Conservation (phyloP, 2,113 vertebrate species). For the Emberiza fucata region DNA sequence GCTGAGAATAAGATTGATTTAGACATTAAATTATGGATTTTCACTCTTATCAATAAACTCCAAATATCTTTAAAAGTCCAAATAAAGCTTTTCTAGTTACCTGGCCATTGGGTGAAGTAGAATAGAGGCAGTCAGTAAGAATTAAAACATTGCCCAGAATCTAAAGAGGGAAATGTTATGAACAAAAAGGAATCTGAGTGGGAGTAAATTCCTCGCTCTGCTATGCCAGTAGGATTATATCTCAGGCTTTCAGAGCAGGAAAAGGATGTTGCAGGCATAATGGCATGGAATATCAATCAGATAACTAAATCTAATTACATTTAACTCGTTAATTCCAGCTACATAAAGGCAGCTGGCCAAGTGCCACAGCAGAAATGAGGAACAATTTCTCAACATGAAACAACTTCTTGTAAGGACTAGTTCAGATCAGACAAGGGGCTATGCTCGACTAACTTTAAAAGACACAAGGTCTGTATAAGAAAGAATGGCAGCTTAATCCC, state of each 20-base stretch:
- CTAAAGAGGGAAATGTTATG: neutral
- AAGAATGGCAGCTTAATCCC: neutral
- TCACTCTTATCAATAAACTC: neutral
- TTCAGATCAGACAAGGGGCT: neutral
- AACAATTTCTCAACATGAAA: neutral
- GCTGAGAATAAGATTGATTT: rapidly evolving
- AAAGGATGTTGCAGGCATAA: constrained; percentile 44
- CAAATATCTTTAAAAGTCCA: neutral
- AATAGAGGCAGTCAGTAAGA: neutral
- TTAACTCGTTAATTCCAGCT: neutral
- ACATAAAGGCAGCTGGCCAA: neutral
- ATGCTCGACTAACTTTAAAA: neutral
- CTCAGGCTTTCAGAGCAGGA: constrained; percentile 20
- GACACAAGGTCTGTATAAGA: neutral
- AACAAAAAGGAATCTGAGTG: constrained; percentile 23
- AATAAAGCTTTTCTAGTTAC: neutral
- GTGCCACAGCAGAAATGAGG: neutral
- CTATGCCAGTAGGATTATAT: neutral
- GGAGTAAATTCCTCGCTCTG: neutral
- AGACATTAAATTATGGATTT: neutral
- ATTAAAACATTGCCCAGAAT: neutral
- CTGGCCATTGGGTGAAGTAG: neutral
- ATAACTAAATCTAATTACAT: constrained; percentile 10
- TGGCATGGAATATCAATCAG: constrained; percentile 24
- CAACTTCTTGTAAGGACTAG: neutral